Evolutionary conservation across 2,797 vertebrate species (phyloP).

Genomic region (Otolemur crassicaudatus): DNA sequence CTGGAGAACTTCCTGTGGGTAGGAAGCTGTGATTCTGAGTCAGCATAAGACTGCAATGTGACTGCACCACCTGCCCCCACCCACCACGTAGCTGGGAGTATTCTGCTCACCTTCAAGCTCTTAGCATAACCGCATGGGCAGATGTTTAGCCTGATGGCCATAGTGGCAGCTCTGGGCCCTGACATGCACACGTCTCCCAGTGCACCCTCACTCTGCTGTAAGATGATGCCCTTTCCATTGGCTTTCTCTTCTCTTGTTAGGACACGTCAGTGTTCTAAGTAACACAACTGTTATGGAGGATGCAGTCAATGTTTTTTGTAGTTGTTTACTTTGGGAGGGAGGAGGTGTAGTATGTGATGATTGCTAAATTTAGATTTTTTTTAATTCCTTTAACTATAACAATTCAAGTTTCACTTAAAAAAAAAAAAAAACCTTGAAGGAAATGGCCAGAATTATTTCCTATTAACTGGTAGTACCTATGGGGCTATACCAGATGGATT

Average conservation of each 20-base stretch:
- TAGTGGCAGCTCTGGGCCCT: no score
- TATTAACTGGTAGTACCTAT: no score
- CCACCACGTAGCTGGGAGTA: rapidly evolving
- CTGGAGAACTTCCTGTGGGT: rapidly evolving
- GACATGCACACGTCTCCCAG: rapidly evolving
- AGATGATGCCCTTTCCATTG: rapidly evolving
- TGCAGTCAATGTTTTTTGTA: rapidly evolving
- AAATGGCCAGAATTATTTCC: neutral
- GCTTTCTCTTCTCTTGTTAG: neutral
- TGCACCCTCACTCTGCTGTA: rapidly evolving
- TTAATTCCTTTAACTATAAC: neutral
- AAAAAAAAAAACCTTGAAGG: neutral
- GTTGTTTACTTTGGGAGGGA: neutral
- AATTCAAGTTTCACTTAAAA: neutral
- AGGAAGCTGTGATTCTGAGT: neutral
- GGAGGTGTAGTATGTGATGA: neutral
- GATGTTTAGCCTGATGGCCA: rapidly evolving
- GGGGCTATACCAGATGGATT: no score
- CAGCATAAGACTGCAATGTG: rapidly evolving
- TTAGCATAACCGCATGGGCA: rapidly evolving
- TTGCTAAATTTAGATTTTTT: neutral
- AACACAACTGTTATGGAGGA: rapidly evolving
- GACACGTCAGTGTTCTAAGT: neutral
- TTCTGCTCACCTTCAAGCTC: rapidly evolving
- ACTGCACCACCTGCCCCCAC: no score